phyloP scores from a whole-genome alignment of 2,797 vertebrate species.

The Chrysocyon brachyurus region DNA sequence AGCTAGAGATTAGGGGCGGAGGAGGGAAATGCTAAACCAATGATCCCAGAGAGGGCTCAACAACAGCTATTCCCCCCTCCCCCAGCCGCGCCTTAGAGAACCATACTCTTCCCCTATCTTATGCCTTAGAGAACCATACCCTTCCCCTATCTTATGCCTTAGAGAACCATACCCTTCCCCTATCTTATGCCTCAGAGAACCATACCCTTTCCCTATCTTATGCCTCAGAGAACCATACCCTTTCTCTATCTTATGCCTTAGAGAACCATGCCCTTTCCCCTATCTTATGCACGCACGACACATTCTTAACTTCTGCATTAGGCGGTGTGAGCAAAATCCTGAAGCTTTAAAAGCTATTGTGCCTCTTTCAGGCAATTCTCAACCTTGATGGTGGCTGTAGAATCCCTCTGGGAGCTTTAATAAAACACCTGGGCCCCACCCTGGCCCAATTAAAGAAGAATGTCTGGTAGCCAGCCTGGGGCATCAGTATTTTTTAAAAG shows the following conservation, averaged over 20 bases:
- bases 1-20: background rate
- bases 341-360: background rate
- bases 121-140: background rate
- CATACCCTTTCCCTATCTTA: too few relatives aligned
- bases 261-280: too few relatives aligned
- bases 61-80: background rate
- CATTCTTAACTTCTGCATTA: slow-evolving; percentile 32
- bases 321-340: background rate
- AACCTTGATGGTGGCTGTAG: background rate
- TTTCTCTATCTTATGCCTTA: too few relatives aligned
- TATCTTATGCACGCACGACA: background rate
- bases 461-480: background rate
- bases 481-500: background rate
- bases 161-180: background rate
- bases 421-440: background rate
- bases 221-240: too few relatives aligned
- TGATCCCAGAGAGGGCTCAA: background rate
- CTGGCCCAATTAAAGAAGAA: slow-evolving; percentile 33
- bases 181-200: background rate
- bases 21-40: background rate
- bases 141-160: background rate
- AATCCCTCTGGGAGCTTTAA: background rate
- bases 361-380: background rate
- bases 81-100: background rate
- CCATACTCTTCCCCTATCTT: background rate